phyloP scores from a whole-genome alignment of 2,113 vertebrate species.

The Eulemur macaco region DNA sequence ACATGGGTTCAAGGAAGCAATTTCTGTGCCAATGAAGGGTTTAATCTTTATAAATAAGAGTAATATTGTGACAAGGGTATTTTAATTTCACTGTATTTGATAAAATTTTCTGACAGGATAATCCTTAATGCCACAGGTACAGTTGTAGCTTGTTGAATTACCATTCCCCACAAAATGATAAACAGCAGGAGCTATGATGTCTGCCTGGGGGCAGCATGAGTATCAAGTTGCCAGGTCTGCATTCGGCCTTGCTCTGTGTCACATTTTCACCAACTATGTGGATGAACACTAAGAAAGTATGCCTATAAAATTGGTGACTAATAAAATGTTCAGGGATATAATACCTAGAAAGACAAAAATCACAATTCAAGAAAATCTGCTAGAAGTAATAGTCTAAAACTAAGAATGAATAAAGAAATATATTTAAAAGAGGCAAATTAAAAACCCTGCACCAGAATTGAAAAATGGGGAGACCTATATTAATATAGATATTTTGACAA shows the following conservation, averaged over 20 bases:
- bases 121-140: neutral
- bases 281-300: neutral
- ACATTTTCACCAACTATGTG: neutral
- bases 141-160: neutral
- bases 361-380: neutral
- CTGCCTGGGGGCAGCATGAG: neutral
- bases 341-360: neutral
- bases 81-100: neutral
- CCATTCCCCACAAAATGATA: neutral
- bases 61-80: neutral
- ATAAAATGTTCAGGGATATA: neutral
- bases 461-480: neutral
- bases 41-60: neutral
- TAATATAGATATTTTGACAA: neutral
- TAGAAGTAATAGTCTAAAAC: neutral
- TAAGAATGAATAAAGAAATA: neutral
- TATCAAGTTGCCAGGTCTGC: neutral
- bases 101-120: neutral
- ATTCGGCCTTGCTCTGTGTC: neutral
- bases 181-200: neutral
- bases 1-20: neutral
- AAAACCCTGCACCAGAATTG: neutral
- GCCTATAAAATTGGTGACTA: neutral
- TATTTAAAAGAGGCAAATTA: neutral
- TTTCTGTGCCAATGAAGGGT: neutral